Conservation (phyloP, 2,797 vertebrate genomes). For the Notolepis coatsorum region DNA sequence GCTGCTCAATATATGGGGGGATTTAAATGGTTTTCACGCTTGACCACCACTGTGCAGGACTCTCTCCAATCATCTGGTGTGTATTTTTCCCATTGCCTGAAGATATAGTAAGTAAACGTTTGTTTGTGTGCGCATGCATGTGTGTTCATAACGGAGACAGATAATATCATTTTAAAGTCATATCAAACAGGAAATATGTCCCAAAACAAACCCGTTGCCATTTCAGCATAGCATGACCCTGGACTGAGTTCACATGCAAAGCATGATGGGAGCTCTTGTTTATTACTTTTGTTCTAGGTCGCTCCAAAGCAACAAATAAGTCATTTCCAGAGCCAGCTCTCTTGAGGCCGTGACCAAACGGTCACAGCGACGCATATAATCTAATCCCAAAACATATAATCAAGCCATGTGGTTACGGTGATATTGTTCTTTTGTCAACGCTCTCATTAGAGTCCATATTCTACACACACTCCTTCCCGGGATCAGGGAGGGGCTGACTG, state of each 20-base stretch:
- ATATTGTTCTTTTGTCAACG: slow-evolving; percentile 57
- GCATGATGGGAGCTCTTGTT: slow-evolving; percentile 5
- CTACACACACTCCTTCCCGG: slow-evolving; percentile 11
- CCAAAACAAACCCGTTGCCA: slow-evolving; percentile 11
- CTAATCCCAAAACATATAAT: slow-evolving; percentile 51
- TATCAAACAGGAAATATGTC: slow-evolving; percentile 1
- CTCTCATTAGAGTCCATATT: slow-evolving; percentile 28
- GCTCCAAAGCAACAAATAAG: not conserved
- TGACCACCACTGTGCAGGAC: slow-evolving; percentile 9
- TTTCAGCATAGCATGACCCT: slow-evolving; percentile 22
- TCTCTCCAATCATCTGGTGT: not conserved
- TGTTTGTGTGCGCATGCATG: not conserved
- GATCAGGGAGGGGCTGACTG: slow-evolving; percentile 36
- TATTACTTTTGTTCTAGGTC: slow-evolving; percentile 7
- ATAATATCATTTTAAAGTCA: slow-evolving; percentile 21
- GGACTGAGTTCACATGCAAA: slow-evolving; percentile 3
- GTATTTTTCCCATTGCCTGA: not conserved
- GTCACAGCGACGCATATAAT: slow-evolving; percentile 25
- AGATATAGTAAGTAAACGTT: not conserved
- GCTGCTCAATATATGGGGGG: not conserved
- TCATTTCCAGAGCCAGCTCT: slow-evolving; percentile 1
- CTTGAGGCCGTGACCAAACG: slow-evolving; percentile 37
- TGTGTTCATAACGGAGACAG: not conserved
- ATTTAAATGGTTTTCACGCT: not conserved
- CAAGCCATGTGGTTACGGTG: slow-evolving; percentile 40